Evolutionary conservation across 2,888 invertebrate genomes (phyloP).

Genomic region (Steinernema scapterisci): DNA sequence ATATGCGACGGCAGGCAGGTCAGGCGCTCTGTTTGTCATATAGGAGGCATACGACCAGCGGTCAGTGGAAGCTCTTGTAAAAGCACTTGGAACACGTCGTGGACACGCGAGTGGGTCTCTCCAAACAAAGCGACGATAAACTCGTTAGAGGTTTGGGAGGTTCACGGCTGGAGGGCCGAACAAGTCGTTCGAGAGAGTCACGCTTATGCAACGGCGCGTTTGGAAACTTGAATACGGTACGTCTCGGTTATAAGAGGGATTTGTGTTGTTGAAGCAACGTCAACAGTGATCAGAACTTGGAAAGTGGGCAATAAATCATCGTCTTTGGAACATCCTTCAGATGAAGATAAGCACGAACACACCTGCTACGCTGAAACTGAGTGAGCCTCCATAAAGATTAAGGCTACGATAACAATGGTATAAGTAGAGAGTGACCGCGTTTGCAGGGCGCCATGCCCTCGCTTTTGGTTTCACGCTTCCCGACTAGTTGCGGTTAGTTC

Average conservation of each 20-base stretch:
- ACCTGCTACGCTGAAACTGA: conserved; percentile 13
- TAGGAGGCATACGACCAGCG: conserved; percentile 16
- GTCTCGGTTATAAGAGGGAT: no score
- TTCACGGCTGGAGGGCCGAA: conserved; percentile 17
- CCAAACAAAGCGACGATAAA: conserved; percentile 7
- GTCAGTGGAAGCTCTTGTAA: conserved; percentile 18
- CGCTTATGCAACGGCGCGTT: not conserved
- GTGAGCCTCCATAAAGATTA: conserved; percentile 15
- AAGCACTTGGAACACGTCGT: conserved; percentile 31
- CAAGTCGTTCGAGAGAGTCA: conserved; percentile 22
- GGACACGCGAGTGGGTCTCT: conserved; percentile 29
- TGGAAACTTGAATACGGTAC: no score
- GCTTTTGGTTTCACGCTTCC: not conserved
- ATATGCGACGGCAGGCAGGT: not conserved
- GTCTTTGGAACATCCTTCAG: not conserved
- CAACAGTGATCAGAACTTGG: not conserved
- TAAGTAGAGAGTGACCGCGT: conserved; percentile 16
- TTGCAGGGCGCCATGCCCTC: not conserved
- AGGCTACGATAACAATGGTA: conserved; percentile 14
- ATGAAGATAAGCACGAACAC: conserved; percentile 18
- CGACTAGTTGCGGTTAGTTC: not conserved
- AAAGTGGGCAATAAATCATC: conserved; percentile 25
- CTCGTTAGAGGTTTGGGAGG: not conserved
- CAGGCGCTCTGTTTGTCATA: conserved; percentile 27
- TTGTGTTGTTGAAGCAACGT: not conserved